These are phyloP conservation scores for Sula dactylatra DNA, from an alignment of 2,113 vertebrate species.

Conservation along the genomic window DNA sequence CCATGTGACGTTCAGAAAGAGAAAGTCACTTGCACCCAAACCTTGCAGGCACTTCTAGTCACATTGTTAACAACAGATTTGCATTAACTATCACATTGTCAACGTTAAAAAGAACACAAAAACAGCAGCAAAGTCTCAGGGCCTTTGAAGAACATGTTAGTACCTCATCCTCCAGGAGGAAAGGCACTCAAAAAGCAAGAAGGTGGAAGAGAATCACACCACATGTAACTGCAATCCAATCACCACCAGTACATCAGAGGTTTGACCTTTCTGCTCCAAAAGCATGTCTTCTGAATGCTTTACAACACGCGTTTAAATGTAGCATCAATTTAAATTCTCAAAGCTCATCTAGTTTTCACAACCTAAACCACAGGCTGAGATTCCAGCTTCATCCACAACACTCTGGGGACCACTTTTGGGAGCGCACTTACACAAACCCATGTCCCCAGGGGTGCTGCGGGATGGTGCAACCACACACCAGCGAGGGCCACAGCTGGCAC, in stretches of 20 bases:
- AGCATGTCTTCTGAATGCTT: not conserved
- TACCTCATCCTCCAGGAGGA: not conserved
- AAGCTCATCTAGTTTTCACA: not conserved
- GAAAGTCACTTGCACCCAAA: not conserved
- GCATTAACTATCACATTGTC: not conserved
- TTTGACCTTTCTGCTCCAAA: not conserved
- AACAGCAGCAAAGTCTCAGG: not conserved
- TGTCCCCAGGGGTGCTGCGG: not conserved
- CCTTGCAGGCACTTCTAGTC: not conserved
- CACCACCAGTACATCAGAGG: not conserved
- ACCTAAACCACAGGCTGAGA: not conserved
- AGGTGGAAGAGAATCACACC: not conserved
- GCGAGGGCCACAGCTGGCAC: not conserved
- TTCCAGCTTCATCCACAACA: not conserved
- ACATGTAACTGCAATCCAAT: not conserved
- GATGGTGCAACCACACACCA: not conserved
- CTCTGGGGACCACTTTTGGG: not conserved
- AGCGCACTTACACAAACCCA: not conserved
- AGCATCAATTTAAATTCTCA: not conserved
- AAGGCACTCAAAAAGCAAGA: not conserved
- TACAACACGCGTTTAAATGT: not conserved
- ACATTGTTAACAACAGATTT: not conserved
- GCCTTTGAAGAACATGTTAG: not conserved
- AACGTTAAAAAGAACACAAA: not conserved
- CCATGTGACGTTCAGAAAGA: not conserved